Evolutionary conservation across 2,888 invertebrate species (phyloP).

Genomic region (Catocala fraxini): DNA sequence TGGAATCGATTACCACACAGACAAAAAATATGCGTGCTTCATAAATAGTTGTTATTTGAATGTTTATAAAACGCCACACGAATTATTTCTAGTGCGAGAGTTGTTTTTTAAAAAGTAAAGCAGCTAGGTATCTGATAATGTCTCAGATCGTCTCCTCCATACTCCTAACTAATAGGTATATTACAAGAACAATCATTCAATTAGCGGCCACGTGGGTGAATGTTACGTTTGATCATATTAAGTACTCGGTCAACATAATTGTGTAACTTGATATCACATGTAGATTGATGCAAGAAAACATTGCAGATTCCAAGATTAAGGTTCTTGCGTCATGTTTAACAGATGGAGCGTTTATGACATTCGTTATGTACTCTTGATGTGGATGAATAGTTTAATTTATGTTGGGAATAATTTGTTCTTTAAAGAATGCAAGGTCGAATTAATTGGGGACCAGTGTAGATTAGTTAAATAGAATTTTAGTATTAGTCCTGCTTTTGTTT

Average conservation of each 20-base stretch:
- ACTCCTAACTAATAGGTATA: not conserved
- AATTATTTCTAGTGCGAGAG: too few species aligned
- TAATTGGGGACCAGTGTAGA: conserved; percentile 48
- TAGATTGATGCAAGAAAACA: conserved; percentile 28
- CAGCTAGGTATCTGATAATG: too few species aligned
- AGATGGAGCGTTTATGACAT: conserved; percentile 39
- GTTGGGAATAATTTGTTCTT: conserved; percentile 45
- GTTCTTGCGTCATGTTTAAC: conserved; percentile 45
- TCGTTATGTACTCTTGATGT: conserved; percentile 26
- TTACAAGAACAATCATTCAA: conserved; percentile 16
- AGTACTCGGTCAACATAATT: conserved; percentile 15
- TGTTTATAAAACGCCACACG: too few species aligned
- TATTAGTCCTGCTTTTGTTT: too few species aligned
- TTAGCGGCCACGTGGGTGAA: conserved; percentile 9
- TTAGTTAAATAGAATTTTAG: too few species aligned
- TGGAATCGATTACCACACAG: too few species aligned
- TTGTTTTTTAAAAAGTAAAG: too few species aligned
- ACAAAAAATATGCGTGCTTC: too few species aligned
- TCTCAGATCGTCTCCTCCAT: not conserved
- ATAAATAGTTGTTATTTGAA: too few species aligned
- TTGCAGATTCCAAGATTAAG: conserved; percentile 24
- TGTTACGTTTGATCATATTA: conserved; percentile 17
- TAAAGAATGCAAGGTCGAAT: conserved; percentile 63
- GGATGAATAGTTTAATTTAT: conserved; percentile 49
- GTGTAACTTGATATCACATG: conserved; percentile 21